phyloP scores from a whole-genome alignment of 2,797 vertebrate genomes.

The Nothura maculosa region DNA sequence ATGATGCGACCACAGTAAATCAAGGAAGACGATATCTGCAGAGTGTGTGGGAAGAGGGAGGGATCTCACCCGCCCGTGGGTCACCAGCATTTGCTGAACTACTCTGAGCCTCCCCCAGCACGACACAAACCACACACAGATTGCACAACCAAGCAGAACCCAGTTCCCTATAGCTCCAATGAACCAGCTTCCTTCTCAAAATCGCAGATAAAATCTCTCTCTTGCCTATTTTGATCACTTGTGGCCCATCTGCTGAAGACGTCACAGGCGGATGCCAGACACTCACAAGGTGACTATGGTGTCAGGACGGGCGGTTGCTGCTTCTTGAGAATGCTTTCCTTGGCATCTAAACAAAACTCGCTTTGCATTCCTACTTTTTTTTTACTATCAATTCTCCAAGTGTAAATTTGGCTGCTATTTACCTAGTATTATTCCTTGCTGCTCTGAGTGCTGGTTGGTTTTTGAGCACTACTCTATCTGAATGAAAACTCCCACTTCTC shows the following conservation, averaged over 20 bases:
- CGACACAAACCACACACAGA: not conserved
- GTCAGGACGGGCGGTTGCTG: not conserved
- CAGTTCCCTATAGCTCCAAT: not conserved
- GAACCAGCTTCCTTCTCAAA: not conserved
- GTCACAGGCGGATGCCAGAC: no score
- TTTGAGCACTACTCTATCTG: not conserved
- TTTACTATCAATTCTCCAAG: not conserved
- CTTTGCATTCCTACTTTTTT: not conserved
- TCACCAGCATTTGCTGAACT: not conserved
- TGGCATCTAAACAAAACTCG: not conserved
- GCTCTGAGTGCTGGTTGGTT: not conserved
- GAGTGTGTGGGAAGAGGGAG: not conserved
- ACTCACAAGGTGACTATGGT: not conserved
- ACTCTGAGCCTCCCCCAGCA: not conserved
- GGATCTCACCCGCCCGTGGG: not conserved
- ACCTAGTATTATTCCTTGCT: not conserved
- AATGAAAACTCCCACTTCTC: not conserved
- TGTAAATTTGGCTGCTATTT: not conserved
- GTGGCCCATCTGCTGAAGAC: not conserved
- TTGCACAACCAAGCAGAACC: not conserved
- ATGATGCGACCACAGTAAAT: not conserved
- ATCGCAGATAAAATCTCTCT: not conserved
- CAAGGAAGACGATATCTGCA: not conserved
- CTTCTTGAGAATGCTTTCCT: not conserved
- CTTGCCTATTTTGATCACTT: not conserved